phyloP scores from a whole-genome alignment of 2,113 vertebrate genomes.

The Haplotaxodon microlepis region DNA sequence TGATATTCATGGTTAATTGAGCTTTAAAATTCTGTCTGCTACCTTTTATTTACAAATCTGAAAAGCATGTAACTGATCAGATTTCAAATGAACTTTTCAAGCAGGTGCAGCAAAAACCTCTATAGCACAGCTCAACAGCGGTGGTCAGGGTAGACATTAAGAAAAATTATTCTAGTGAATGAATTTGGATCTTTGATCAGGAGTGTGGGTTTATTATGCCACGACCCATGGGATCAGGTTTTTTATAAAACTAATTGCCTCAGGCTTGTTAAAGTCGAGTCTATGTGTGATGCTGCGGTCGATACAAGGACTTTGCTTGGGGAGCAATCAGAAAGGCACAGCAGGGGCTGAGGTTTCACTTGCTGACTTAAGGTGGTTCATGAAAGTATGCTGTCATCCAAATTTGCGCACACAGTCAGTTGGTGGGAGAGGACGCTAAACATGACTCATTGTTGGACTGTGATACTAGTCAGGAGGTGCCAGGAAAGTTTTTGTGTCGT shows the following conservation, averaged over 20 bases:
- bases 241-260: neutral
- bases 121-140: neutral
- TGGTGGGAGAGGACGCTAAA: neutral
- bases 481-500: constrained; percentile 16
- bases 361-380: constrained; percentile 21
- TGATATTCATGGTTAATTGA: neutral
- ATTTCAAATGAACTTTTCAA: neutral
- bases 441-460: constrained; percentile 42
- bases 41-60: neutral
- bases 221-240: neutral
- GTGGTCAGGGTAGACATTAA: neutral
- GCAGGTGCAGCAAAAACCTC: neutral
- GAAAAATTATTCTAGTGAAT: neutral
- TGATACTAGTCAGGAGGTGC: constrained; percentile 17
- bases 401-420: neutral
- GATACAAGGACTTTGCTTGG: neutral
- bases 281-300: neutral
- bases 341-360: neutral
- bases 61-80: neutral
- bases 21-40: neutral
- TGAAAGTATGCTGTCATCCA: neutral
- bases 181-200: neutral
- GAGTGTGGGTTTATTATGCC: neutral
- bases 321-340: neutral
- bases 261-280: neutral